Evolutionary conservation across 53 echinoderm and acorn worm species (phyloP).

Genomic region (Temnopleurus reevesii): DNA sequence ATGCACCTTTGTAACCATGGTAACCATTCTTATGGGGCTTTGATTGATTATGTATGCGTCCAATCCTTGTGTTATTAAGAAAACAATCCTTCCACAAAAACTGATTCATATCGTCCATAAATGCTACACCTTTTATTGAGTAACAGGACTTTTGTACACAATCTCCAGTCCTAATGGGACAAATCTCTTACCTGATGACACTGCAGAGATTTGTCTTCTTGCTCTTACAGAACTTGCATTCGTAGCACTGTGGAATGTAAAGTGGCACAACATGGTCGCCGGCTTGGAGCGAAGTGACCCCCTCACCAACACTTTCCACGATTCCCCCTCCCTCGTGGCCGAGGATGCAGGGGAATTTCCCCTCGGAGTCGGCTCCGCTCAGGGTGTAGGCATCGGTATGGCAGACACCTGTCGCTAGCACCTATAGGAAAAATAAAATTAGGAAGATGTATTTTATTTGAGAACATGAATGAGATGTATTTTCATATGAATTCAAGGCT

Average conservation of each 20-base stretch:
- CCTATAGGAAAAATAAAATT: constrained; percentile 38
- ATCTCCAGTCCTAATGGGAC: no score
- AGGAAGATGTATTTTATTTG: no score
- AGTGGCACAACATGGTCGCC: constrained; percentile 97
- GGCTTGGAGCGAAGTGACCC: constrained; percentile 75
- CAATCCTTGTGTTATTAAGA: no score
- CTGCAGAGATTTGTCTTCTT: constrained; percentile 93
- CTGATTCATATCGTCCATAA: no score
- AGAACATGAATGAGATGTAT: no score
- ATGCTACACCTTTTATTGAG: no score
- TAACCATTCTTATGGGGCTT: no score
- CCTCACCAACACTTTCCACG: constrained; percentile 93
- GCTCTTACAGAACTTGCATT: constrained; percentile 94
- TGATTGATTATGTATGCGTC: no score
- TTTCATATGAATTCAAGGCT: no score
- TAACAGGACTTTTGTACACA: no score
- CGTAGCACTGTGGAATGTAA: constrained; percentile 90
- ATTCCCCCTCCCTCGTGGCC: constrained; percentile 97
- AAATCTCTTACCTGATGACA: constrained; percentile 68
- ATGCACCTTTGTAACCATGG: no score
- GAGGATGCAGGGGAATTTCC: constrained; percentile 91
- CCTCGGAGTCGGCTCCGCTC: constrained; percentile 89
- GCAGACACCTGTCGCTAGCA: constrained; percentile 93
- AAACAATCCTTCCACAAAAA: no score
- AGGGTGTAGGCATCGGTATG: constrained; percentile 97